Percentiles rank a stretch among this genome's conserved stretches.
phyloP scores from a whole-genome alignment of 2,113 vertebrate species.

The Oreochromis aureus region DNA sequence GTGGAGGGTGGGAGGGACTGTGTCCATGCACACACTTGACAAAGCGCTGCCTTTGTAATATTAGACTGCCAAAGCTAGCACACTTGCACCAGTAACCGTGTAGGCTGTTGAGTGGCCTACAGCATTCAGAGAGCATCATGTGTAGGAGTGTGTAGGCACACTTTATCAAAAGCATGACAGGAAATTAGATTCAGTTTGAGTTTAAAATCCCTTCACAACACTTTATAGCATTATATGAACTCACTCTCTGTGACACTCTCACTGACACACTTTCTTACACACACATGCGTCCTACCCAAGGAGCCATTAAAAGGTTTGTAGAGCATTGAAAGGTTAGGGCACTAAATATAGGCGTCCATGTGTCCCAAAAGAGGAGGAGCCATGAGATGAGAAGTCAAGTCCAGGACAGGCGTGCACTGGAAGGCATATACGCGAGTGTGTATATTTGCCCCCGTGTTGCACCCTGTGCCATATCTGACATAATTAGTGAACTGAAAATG shows the following conservation, averaged over 20 bases:
- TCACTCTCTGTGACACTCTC: background rate
- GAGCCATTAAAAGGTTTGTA: conserved; percentile 11
- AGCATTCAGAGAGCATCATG: background rate
- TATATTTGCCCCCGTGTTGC: background rate
- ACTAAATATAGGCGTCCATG: conserved; percentile 59
- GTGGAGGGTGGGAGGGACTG: background rate
- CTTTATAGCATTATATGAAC: background rate
- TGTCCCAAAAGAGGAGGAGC: conserved; percentile 32
- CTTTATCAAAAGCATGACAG: background rate
- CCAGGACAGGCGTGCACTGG: background rate
- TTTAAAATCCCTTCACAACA: background rate
- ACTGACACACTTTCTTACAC: background rate
- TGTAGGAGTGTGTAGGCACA: background rate
- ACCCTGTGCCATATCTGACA: background rate
- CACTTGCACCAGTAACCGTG: background rate
- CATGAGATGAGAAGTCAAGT: conserved; percentile 15
- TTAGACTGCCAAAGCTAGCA: background rate
- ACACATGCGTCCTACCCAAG: background rate
- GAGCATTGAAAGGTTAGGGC: conserved; percentile 57
- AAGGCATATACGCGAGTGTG: background rate
- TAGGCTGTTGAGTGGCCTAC: background rate
- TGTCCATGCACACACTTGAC: background rate
- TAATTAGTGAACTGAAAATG: background rate
- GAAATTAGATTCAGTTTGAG: background rate
- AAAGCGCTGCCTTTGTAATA: background rate